Percentiles rank a stretch among this genome's conserved stretches.
phyloP scores from a whole-genome alignment of 2,888 invertebrate genomes.

The Polylopha cassiicola region DNA sequence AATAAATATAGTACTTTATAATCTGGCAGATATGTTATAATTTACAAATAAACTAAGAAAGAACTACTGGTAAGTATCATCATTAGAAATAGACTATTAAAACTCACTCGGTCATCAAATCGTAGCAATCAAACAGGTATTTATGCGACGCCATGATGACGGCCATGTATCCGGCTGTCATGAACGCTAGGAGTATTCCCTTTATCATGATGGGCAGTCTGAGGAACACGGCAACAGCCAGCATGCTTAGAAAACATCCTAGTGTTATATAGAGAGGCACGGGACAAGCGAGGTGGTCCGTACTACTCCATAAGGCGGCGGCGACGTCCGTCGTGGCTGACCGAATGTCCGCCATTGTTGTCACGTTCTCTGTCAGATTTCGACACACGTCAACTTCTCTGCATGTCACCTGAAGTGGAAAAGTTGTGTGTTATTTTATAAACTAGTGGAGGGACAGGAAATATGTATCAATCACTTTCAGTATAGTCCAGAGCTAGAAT shows the following conservation, averaged over 20 bases:
- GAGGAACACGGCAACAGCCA: constrained; percentile 91
- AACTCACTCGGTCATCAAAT: constrained; percentile 84
- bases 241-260: constrained; percentile 89
- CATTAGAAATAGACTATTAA: no score
- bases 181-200: constrained; percentile 84
- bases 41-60: no score
- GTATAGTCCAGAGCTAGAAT: no score
- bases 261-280: constrained; percentile 92
- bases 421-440: background rate
- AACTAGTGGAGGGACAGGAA: no score
- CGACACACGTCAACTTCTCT: constrained; percentile 60
- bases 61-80: no score
- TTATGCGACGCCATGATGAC: constrained; percentile 89
- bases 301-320: constrained; percentile 59
- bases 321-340: constrained; percentile 48
- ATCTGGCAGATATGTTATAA: no score
- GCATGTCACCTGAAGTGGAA: constrained; percentile 58
- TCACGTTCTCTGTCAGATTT: constrained; percentile 65
- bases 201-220: constrained; percentile 89
- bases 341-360: constrained; percentile 72
- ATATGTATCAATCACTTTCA: no score
- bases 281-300: constrained; percentile 87
- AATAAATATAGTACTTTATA: no score
- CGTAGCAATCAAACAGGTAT: constrained; percentile 88
- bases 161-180: constrained; percentile 87